Evolutionary conservation across 2,888 invertebrate genomes (phyloP).

Genomic region (Yponomeuta cagnagella): DNA sequence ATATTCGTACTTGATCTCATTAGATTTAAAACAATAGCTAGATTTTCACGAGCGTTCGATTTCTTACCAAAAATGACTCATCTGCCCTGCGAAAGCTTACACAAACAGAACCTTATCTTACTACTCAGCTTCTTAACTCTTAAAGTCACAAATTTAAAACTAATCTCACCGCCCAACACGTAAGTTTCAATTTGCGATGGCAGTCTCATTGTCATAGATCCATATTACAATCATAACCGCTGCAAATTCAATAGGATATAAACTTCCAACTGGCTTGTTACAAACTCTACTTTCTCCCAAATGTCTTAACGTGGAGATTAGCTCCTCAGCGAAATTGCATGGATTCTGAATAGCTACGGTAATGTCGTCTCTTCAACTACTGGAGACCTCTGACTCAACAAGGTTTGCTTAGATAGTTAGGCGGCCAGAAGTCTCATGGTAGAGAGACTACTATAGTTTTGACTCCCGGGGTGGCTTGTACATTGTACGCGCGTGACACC

Average conservation of each 20-base stretch:
- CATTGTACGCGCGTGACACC: conserved; percentile 71
- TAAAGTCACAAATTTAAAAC: not conserved
- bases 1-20: conserved; percentile 34
- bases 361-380: not conserved
- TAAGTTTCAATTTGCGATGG: not conserved
- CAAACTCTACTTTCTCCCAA: not conserved
- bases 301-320: conserved; percentile 24
- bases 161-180: not conserved
- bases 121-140: conserved; percentile 1
- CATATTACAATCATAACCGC: not conserved
- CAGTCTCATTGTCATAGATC: not conserved
- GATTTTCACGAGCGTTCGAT: conserved; percentile 43
- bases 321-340: not conserved
- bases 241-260: not conserved
- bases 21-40: conserved; percentile 44
- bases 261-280: not conserved
- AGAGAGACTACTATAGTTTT: conserved; percentile 39
- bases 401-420: conserved; percentile 38
- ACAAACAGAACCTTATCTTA: conserved; percentile 44
- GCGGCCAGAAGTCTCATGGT: conserved; percentile 30
- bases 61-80: conserved; percentile 61
- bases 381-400: conserved; percentile 19
- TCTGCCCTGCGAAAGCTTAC: conserved; percentile 36
- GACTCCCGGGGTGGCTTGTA: conserved; percentile 72
- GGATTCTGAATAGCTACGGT: not conserved